Percentiles rank a stretch among this genome's conserved stretches.
These are phyloP conservation scores for Urocitellus parryii DNA, from an alignment of 2,113 vertebrate species.

Conservation along the genomic window DNA sequence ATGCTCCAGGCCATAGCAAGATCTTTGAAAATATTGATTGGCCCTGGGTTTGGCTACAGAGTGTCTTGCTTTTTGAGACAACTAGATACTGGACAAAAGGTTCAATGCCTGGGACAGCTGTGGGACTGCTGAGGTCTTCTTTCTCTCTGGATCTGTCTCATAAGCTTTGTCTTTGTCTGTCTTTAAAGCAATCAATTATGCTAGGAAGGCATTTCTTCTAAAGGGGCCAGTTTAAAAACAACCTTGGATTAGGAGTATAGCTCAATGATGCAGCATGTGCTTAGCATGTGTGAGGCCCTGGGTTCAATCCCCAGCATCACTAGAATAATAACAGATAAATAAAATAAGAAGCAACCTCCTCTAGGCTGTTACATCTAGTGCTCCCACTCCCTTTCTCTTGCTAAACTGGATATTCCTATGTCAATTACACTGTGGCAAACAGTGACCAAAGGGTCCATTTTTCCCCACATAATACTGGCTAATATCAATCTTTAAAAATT, in stretches of 20 bases:
- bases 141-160: neutral
- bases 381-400: neutral
- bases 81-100: neutral
- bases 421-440: neutral
- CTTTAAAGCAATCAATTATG: neutral
- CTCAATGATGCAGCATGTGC: neutral
- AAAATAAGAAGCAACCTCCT: neutral
- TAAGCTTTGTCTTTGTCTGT: neutral
- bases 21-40: neutral
- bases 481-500: neutral
- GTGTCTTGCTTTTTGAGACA: neutral
- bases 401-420: neutral
- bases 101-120: neutral
- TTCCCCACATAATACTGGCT: neutral
- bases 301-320: neutral
- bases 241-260: no score
- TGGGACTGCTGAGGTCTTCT: neutral
- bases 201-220: neutral
- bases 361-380: neutral
- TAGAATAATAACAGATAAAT: neutral
- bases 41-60: neutral
- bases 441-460: neutral
- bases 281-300: neutral
- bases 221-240: neutral
- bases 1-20: neutral